Evolutionary conservation across 2,797 vertebrate genomes (phyloP).

Genomic region (Anguilla obscura): DNA sequence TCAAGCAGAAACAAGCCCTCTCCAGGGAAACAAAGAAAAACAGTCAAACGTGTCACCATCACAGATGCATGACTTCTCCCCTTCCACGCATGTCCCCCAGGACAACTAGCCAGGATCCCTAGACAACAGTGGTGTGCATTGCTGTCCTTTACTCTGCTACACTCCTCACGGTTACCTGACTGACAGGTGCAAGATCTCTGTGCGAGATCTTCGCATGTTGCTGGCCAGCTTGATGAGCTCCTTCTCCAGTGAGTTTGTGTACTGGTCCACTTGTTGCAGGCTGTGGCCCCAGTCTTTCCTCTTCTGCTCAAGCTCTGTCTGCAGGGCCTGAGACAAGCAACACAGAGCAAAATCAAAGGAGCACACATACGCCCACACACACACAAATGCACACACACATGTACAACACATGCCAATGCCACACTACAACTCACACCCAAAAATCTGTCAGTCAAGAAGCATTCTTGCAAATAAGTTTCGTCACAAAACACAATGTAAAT

Average conservation of each 20-base stretch:
- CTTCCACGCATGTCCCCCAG: neutral
- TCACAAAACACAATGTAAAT: too few species aligned
- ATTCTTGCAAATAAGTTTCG: neutral
- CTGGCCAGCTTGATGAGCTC: conserved; percentile 79
- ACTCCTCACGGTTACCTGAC: conserved; percentile 72
- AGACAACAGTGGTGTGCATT: neutral
- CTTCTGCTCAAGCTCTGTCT: conserved; percentile 69
- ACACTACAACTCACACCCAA: neutral
- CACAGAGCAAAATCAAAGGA: conserved; percentile 26
- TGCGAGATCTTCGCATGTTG: conserved; percentile 79
- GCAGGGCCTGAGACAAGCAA: conserved; percentile 55
- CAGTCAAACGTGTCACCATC: neutral
- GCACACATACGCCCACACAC: neutral
- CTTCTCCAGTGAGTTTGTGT: conserved; percentile 79
- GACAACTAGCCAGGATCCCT: neutral
- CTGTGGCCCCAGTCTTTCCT: conserved; percentile 71
- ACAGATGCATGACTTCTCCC: neutral
- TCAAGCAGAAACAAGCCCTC: neutral
- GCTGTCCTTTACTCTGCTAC: neutral
- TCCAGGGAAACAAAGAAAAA: neutral
- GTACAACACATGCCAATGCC: neutral
- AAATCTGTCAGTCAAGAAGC: neutral
- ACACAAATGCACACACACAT: neutral
- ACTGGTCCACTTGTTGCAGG: conserved; percentile 77
- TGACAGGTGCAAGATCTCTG: conserved; percentile 81